Evolutionary conservation across 2,113 vertebrate species (phyloP).

Genomic region (Pheucticus melanocephalus): DNA sequence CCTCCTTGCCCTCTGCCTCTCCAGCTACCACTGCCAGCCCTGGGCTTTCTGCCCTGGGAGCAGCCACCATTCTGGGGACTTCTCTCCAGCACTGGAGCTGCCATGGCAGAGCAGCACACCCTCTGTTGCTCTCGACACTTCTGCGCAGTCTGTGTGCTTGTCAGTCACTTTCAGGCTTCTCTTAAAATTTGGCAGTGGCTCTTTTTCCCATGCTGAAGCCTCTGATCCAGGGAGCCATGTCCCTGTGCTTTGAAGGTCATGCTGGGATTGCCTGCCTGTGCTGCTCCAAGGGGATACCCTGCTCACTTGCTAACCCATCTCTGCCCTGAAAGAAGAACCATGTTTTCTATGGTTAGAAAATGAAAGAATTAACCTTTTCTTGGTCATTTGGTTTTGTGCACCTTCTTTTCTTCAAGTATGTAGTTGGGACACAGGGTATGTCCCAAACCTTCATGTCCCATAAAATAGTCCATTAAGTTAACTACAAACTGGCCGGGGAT

Average conservation of each 20-base stretch:
- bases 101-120: neutral
- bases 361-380: neutral
- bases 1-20: neutral
- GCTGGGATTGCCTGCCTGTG: neutral
- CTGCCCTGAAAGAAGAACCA: neutral
- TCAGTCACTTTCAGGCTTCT: neutral
- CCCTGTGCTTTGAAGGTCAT: neutral
- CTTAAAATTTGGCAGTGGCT: neutral
- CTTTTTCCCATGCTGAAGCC: neutral
- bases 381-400: neutral
- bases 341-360: neutral
- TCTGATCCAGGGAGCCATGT: neutral
- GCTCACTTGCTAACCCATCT: neutral
- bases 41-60: neutral
- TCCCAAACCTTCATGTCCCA: neutral
- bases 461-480: neutral
- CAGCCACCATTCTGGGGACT: neutral
- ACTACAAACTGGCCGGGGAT: neutral
- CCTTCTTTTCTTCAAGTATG: neutral
- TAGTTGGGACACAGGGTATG: neutral
- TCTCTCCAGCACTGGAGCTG: neutral
- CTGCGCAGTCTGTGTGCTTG: fast-evolving
- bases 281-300: neutral
- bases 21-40: neutral
- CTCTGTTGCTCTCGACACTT: neutral